Evolutionary conservation across 2,888 invertebrate genomes (phyloP).

Genomic region (Lycophotia porphyrea): DNA sequence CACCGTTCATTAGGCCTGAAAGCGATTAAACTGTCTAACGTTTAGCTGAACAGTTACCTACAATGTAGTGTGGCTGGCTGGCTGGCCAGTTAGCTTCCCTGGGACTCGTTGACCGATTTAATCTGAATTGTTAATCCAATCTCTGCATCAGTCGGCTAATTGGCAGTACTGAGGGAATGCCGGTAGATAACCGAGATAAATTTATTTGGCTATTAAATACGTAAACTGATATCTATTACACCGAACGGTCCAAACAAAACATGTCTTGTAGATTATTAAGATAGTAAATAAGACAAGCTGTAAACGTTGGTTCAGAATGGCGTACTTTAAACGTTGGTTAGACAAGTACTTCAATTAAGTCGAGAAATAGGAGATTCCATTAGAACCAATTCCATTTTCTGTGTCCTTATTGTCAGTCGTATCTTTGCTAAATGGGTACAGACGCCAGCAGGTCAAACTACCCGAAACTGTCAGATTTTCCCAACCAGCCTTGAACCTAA

Average conservation of each 20-base stretch:
- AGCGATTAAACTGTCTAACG: constrained; percentile 73
- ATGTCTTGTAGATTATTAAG: constrained; percentile 43
- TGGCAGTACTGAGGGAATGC: constrained; percentile 79
- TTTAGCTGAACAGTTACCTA: constrained; percentile 70
- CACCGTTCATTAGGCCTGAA: constrained; percentile 79
- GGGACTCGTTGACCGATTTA: constrained; percentile 78
- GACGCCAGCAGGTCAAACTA: no score
- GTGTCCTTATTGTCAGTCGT: constrained; percentile 32
- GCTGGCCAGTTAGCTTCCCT: constrained; percentile 59
- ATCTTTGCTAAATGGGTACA: constrained; percentile 17
- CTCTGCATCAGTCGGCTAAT: constrained; percentile 80
- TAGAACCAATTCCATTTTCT: constrained; percentile 37
- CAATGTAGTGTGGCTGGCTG: constrained; percentile 58
- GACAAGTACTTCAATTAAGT: constrained; percentile 54
- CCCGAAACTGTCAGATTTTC: no score
- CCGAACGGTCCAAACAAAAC: constrained; percentile 50
- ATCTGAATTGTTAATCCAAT: constrained; percentile 87
- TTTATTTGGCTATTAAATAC: constrained; percentile 80
- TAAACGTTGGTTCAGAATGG: constrained; percentile 44
- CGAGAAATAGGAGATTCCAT: constrained; percentile 34
- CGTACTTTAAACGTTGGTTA: constrained; percentile 37
- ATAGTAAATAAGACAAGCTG: constrained; percentile 51
- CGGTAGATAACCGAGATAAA: constrained; percentile 72
- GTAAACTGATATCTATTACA: constrained; percentile 46
- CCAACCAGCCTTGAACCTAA: no score